phyloP scores from a whole-genome alignment of 2,113 vertebrate genomes.

The Plotosus lineatus region DNA sequence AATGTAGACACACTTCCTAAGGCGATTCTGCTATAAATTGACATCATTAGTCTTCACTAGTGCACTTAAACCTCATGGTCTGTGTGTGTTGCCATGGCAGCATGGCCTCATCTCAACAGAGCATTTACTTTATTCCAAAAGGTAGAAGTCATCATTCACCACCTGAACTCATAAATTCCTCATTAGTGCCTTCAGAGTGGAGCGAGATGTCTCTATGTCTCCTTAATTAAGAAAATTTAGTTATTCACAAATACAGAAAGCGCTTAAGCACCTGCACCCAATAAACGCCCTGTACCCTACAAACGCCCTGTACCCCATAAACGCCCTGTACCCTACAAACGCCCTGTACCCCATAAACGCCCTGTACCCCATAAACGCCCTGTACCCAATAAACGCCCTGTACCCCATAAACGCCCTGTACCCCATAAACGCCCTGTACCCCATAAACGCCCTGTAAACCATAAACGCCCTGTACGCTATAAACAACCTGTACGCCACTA shows the following conservation, averaged over 20 bases:
- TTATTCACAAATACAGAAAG: not conserved
- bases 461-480: too few relatives aligned
- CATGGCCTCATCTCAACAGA: conserved; percentile 55
- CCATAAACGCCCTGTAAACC: too few relatives aligned
- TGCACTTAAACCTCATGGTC: conserved; percentile 51
- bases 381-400: not conserved
- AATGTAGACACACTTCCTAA: conserved; percentile 23
- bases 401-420: too few relatives aligned
- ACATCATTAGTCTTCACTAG: conserved; percentile 65
- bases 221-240: not conserved
- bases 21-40: conserved; percentile 55
- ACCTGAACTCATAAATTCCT: conserved; percentile 71
- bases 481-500: too few relatives aligned
- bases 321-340: too few relatives aligned
- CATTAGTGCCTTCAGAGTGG: conserved; percentile 66
- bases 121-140: conserved; percentile 69
- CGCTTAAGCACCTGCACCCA: not conserved
- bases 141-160: conserved; percentile 70
- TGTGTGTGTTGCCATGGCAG: conserved; percentile 39
- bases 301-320: too few relatives aligned
- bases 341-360: too few relatives aligned
- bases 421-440: too few relatives aligned
- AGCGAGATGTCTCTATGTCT: conserved; percentile 51
- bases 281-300: too few relatives aligned
- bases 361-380: not conserved